Percentiles rank a stretch among this genome's conserved stretches.
Evolutionary conservation across 2,113 vertebrate species (phyloP).

Genomic region (Coregonus clupeaformis): DNA sequence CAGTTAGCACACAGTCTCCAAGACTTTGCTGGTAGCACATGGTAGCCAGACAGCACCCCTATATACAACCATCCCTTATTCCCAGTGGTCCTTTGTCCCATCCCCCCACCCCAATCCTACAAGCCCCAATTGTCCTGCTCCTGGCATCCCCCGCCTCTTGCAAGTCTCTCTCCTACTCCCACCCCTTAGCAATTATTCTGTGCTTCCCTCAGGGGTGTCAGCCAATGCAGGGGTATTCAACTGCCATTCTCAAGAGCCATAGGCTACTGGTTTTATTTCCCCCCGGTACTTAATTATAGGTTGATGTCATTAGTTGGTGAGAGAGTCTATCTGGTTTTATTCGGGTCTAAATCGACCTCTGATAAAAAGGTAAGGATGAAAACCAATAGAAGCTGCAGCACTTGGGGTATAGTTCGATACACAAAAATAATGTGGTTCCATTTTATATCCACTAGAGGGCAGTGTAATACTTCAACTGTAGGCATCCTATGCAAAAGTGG

Average conservation of each 20-base stretch:
- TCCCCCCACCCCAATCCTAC: constrained; percentile 43
- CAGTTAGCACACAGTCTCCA: not conserved
- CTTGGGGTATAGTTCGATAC: not conserved
- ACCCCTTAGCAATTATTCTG: constrained; percentile 23
- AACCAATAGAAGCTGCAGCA: not conserved
- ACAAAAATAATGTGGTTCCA: not conserved
- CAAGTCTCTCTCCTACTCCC: constrained; percentile 34
- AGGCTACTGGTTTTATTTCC: not conserved
- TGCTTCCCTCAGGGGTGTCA: constrained; percentile 1
- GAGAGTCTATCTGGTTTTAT: not conserved
- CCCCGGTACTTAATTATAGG: not conserved
- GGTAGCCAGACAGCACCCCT: not conserved
- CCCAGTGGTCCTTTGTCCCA: constrained; percentile 34
- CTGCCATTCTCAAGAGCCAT: not conserved
- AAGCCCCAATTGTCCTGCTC: constrained; percentile 63
- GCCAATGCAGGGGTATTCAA: not conserved
- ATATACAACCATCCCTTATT: not conserved
- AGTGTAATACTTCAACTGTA: too few relatives aligned
- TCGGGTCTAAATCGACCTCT: too few relatives aligned
- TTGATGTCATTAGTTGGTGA: not conserved
- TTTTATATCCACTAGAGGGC: constrained; percentile 46
- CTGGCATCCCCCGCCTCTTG: constrained; percentile 49
- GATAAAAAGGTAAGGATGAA: not conserved
- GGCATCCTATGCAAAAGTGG: too few relatives aligned
- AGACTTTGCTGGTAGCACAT: not conserved